These are phyloP conservation scores for Aricia artaxerxes DNA, from an alignment of 2,888 invertebrate species.

Conservation along the genomic window DNA sequence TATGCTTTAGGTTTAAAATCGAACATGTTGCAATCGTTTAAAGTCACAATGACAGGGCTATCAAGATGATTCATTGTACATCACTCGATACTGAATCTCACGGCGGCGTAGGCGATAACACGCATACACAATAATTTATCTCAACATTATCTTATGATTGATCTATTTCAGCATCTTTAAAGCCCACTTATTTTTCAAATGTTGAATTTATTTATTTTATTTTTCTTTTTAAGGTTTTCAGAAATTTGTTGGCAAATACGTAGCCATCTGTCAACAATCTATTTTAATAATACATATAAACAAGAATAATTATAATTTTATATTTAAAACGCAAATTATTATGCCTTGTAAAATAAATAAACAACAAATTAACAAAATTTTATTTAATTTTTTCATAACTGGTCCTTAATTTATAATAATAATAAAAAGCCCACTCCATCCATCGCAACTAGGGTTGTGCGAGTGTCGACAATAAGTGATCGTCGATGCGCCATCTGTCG, in stretches of 20 bases:
- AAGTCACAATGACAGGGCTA: conserved; percentile 1
- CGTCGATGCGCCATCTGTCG: conserved; percentile 39
- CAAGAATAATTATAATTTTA: too few species aligned
- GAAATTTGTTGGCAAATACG: too few species aligned
- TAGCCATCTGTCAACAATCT: too few species aligned
- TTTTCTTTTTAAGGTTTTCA: too few species aligned
- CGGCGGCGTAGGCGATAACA: not conserved
- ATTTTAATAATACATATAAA: too few species aligned
- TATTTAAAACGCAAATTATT: too few species aligned
- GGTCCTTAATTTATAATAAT: not conserved
- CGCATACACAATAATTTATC: not conserved
- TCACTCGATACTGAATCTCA: not conserved
- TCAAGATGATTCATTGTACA: conserved; percentile 4
- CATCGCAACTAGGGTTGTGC: not conserved
- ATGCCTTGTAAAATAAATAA: too few species aligned
- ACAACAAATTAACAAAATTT: not conserved
- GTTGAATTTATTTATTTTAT: too few species aligned
- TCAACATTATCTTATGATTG: conserved; percentile 11
- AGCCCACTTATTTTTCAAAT: not conserved
- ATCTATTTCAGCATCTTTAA: conserved; percentile 1
- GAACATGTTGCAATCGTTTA: not conserved
- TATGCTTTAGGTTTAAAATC: not conserved
- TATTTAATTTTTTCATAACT: not conserved
- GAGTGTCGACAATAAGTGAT: conserved; percentile 26
- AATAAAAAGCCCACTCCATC: not conserved